A percentile compares a stretch with the other conserved stretches of the same genome.
Evolutionary conservation across 2,113 vertebrate genomes (phyloP).

Genomic region (Hepsetus odoe): DNA sequence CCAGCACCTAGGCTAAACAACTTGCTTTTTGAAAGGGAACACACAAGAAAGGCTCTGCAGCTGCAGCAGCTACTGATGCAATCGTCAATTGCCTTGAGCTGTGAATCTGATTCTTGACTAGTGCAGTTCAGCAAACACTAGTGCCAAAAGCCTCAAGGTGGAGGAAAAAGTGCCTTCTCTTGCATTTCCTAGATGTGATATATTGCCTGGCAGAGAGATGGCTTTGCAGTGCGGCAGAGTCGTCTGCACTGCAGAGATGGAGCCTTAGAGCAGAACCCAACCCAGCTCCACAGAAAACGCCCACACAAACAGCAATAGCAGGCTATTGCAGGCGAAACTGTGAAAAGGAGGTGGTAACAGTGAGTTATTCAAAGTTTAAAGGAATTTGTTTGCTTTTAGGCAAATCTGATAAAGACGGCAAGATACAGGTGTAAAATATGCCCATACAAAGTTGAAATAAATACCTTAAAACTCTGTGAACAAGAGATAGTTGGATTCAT

Average conservation of each 20-base stretch:
- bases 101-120: slow-evolving; percentile 20
- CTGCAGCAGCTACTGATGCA: slow-evolving; percentile 24
- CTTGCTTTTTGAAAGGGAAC: slow-evolving; percentile 43
- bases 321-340: slow-evolving; percentile 9
- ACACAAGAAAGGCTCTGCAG: not conserved
- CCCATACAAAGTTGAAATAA: not conserved
- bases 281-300: slow-evolving; percentile 31
- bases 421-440: no score
- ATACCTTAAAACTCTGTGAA: not conserved
- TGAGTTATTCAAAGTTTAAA: not conserved
- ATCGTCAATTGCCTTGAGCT: slow-evolving; percentile 26
- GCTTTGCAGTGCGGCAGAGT: slow-evolving; percentile 44
- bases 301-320: slow-evolving; percentile 33
- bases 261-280: slow-evolving; percentile 33
- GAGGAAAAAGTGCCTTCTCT: slow-evolving; percentile 1
- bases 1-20: slow-evolving; percentile 32
- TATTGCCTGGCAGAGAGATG: slow-evolving; percentile 29
- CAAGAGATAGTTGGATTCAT: not conserved
- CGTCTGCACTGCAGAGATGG: slow-evolving; percentile 56
- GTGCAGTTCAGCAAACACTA: not conserved
- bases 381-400: no score
- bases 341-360: not conserved
- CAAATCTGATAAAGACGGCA: no score
- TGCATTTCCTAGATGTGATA: slow-evolving; percentile 17
- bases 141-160: not conserved